Percentiles rank a stretch among this genome's conserved stretches.
Conservation (phyloP, 35 echinoderm and acorn worm genomes). For the Lytechinus variegatus region DNA sequence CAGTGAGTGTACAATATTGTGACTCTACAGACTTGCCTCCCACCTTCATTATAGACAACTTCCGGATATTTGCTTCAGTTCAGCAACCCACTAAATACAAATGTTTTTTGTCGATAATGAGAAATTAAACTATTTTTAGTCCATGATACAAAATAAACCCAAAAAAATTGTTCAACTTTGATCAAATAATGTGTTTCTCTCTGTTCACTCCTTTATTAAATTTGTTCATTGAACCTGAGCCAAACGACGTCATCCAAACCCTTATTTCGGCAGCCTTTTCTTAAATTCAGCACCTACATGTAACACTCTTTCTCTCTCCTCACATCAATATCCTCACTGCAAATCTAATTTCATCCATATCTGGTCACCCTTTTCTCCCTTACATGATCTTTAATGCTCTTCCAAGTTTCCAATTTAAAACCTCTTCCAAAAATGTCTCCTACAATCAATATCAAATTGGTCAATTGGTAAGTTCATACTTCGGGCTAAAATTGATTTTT, state of each 20-base stretch:
- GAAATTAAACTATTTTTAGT: background rate
- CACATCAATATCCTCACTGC: background rate
- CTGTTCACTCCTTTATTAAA: background rate
- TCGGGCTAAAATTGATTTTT: constrained; percentile 4
- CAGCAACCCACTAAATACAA: no score
- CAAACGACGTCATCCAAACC: background rate
- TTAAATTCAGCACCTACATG: background rate
- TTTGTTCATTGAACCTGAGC: background rate
- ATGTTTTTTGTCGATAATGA: no score
- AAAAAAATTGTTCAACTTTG: background rate
- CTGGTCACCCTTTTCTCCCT: background rate
- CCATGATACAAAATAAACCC: background rate
- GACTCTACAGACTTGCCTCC: no score
- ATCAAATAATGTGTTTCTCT: background rate
- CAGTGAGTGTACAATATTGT: background rate
- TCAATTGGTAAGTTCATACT: background rate
- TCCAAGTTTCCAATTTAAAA: constrained; percentile 13
- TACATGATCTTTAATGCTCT: constrained; percentile 4
- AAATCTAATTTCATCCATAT: background rate
- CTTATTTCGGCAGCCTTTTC: background rate
- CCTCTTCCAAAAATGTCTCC: background rate
- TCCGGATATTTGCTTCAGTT: no score
- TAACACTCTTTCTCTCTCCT: background rate
- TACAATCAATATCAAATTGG: background rate
- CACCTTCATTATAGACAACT: no score